These are phyloP conservation scores for Leptoteleia sp. DNA, from an alignment of 1,140 invertebrate genomes.

Conservation along the genomic window DNA sequence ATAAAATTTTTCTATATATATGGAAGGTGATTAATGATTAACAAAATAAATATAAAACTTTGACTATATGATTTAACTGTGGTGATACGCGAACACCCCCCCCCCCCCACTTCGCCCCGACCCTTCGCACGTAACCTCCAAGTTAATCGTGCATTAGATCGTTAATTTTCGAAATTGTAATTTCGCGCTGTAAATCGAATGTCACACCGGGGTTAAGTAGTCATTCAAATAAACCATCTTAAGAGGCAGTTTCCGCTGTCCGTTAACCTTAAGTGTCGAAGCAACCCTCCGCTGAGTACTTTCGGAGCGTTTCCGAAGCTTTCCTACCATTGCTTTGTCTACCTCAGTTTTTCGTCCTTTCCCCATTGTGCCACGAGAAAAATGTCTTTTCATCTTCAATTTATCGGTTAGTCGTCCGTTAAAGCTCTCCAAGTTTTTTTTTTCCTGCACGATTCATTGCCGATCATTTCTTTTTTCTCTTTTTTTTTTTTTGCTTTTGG, in stretches of 20 bases:
- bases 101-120: too few species aligned
- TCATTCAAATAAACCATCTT: conserved; percentile 77
- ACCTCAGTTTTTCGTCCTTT: conserved; percentile 35
- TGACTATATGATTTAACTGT: too few species aligned
- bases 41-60: too few species aligned
- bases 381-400: conserved; percentile 52
- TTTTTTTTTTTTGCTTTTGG: background rate
- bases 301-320: conserved; percentile 72
- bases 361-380: conserved; percentile 35
- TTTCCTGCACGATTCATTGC: conserved; percentile 1
- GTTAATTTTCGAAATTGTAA: conserved; percentile 40
- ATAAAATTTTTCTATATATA: too few species aligned
- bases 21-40: too few species aligned
- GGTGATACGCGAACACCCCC: too few species aligned
- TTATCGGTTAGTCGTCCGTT: conserved; percentile 46
- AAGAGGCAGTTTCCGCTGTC: conserved; percentile 71
- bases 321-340: conserved; percentile 60
- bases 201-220: conserved; percentile 65
- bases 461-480: conserved; percentile 6
- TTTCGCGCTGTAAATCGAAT: conserved; percentile 43
- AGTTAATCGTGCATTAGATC: too few species aligned
- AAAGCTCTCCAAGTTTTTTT: conserved; percentile 34
- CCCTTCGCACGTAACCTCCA: too few species aligned
- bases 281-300: conserved; percentile 75
- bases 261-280: conserved; percentile 74